These are phyloP conservation scores for Trididemnum clinides DNA, from an alignment of 23 tunicate genomes.

Conservation along the genomic window DNA sequence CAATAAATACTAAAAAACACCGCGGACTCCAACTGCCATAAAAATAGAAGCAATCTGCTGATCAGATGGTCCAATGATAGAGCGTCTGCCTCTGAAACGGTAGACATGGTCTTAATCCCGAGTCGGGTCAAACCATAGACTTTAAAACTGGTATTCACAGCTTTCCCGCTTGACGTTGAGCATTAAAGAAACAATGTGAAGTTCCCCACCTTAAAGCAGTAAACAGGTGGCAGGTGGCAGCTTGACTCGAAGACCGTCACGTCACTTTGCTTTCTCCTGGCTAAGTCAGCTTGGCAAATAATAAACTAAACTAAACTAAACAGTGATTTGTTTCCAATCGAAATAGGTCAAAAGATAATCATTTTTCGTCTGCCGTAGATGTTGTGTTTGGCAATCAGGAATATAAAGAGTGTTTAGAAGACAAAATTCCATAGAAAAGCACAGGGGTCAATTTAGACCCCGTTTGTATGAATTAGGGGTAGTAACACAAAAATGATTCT, in stretches of 20 bases:
- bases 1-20: background rate
- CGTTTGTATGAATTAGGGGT: background rate
- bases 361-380: background rate
- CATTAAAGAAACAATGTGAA: too few relatives aligned
- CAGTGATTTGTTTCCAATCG: background rate
- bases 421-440: background rate
- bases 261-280: too few relatives aligned
- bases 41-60: background rate
- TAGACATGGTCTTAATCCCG: too few relatives aligned
- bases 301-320: background rate
- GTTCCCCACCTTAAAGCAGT: too few relatives aligned
- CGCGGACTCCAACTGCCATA: background rate
- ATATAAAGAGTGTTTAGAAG: background rate
- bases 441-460: background rate
- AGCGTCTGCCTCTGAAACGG: too few relatives aligned
- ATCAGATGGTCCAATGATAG: too few relatives aligned
- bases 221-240: too few relatives aligned
- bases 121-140: too few relatives aligned
- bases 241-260: too few relatives aligned
- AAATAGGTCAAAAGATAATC: conserved; percentile 7
- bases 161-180: too few relatives aligned
- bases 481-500: background rate
- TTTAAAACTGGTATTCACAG: too few relatives aligned
- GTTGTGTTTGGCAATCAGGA: background rate
- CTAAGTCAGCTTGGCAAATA: too few relatives aligned